Evolutionary conservation across 2,888 invertebrate genomes (phyloP).

Genomic region (Eupithecia pulchellata): DNA sequence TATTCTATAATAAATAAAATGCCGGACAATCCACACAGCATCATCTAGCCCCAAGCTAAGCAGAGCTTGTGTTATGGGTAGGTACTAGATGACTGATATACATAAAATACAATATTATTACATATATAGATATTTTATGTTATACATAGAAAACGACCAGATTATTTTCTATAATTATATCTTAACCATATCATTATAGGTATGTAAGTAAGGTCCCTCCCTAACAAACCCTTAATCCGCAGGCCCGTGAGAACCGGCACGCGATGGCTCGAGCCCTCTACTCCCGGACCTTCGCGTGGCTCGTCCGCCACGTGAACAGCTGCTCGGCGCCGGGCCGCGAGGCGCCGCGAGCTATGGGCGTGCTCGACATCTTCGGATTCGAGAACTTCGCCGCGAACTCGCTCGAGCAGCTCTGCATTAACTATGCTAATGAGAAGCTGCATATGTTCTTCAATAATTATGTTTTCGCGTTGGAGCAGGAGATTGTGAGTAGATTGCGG

Average conservation of each 20-base stretch:
- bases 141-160: too few species aligned
- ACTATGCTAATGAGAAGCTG: conserved; percentile 97
- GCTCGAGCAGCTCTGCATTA: conserved; percentile 96
- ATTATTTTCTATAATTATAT: too few species aligned
- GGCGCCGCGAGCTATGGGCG: conserved; percentile 91
- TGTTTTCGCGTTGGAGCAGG: conserved; percentile 97
- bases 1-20: too few species aligned
- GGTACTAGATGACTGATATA: too few species aligned
- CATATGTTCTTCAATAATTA: conserved; percentile 99
- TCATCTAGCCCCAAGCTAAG: too few species aligned
- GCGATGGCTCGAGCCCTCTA: conserved; percentile 97
- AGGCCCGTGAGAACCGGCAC: conserved; percentile 95
- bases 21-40: too few species aligned
- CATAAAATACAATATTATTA: too few species aligned
- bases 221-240: conserved; percentile 20
- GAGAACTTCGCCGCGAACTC: conserved; percentile 96
- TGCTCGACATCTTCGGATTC: conserved; percentile 97
- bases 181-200: too few species aligned
- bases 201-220: too few species aligned
- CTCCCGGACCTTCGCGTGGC: conserved; percentile 95
- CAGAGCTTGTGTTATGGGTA: too few species aligned
- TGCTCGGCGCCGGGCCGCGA: conserved; percentile 96
- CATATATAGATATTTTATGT: too few species aligned
- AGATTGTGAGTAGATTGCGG: conserved; percentile 96
- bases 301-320: conserved; percentile 95